Conservation (phyloP, 2,113 vertebrate species). For the Phasianus colchicus region DNA sequence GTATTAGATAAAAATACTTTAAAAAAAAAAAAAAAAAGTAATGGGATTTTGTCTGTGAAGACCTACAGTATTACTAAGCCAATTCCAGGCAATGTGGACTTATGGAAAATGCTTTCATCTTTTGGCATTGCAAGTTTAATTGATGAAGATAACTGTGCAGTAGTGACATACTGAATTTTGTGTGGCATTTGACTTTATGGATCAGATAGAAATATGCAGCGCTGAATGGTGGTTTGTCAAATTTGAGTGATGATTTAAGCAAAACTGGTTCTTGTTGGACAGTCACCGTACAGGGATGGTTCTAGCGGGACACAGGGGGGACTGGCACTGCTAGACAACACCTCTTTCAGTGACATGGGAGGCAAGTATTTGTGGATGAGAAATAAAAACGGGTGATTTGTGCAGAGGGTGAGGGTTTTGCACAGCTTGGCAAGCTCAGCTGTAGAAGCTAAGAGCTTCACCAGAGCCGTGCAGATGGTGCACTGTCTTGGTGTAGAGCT, state of each 20-base stretch:
- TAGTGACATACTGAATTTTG: not conserved
- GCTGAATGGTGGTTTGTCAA: not conserved
- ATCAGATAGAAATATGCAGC: not conserved
- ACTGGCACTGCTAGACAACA: not conserved
- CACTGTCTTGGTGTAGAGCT: not conserved
- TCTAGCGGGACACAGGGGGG: not conserved
- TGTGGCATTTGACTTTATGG: not conserved
- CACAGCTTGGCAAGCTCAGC: not conserved
- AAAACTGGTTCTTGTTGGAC: not conserved
- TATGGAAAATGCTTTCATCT: not conserved
- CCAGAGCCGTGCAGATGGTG: not conserved
- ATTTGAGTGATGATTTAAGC: not conserved
- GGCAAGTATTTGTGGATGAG: not conserved
- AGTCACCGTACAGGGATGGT: not conserved
- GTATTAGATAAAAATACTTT: not conserved
- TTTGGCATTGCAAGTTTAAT: not conserved
- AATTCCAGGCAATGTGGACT: not conserved
- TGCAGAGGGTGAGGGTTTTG: not conserved
- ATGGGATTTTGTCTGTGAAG: not conserved
- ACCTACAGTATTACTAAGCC: not conserved
- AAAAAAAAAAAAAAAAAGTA: not conserved
- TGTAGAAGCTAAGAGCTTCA: not conserved
- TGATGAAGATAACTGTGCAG: not conserved
- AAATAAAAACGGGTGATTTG: not conserved
- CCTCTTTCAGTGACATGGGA: not conserved